Base-by-base conservation (phyloP, 1,140 invertebrate genomes). In the Dryas iulia region DNA sequence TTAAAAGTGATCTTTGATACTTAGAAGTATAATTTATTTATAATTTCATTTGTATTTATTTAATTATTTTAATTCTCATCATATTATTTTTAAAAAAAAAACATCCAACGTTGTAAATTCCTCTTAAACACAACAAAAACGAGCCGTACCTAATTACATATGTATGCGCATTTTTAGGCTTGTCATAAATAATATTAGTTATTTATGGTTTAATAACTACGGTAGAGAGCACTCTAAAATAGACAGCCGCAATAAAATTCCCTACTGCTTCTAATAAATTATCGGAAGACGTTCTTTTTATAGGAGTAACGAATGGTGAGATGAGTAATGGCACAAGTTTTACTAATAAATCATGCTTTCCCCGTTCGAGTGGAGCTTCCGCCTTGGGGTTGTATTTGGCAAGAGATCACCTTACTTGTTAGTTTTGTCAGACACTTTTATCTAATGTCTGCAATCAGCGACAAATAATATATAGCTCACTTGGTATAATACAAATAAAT, bases 321-420 rank as follows among this genome's bases (percentile, higher is more conserved):
- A 91, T 91, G 87, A 91, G 83, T 87, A 87, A 91, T 89, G 89
- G 86, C 71, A 72, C 71, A 89, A 91, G 77, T 91, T 91, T 91
- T 72, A 77, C 79, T 84, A 69, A 91, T 91, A 91, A 91, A 89
- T 91, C 87, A 89, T 82, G 80, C 76, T 83, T 84, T 79, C 79
- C 84, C 78, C 78, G 71, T 78, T 78, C 76, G 74, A 83, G 78
- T 85, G 77, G 73, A 81, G 83, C 77, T 82, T 82, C 79, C 78
- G 77, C 79, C 67, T 76, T 66, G 72, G 79, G 83, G 78, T 82
- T 77, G 77, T 84, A 82, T 82, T 87, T 86, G 85, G 84, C 78
- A 83, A 78, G 75, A 76, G 71, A 75, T 72, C 71, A 76, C 76
- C 77, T 74, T 77, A 70, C 75, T 79, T 83, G 79, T 79, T 83